Evolutionary conservation across 2,888 invertebrate species (phyloP), one percentile per base, ranked within the genome.

Genomic region (Tanytarsus gracilentus): DNA sequence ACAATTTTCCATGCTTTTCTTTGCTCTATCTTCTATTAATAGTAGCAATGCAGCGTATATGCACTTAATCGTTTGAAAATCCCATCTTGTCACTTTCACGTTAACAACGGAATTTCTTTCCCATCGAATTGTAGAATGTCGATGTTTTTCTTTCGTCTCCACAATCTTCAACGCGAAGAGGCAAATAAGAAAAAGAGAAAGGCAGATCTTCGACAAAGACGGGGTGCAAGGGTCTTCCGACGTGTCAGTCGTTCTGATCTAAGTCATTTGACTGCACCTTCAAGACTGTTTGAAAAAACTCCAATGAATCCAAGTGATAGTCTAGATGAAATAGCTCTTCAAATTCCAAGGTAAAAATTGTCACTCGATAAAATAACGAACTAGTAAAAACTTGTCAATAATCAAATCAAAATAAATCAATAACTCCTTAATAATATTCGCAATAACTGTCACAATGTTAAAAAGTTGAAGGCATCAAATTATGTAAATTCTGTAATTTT

Each of bases 281-380:
- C 88, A 67, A 81, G 87, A 64, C 81, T 91, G 68, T 89, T 88
- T 72, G 92, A 92, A 77, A 80, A 84, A 64, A 85, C 89, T 61
- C 88, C 88, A 65, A 81, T 88, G 72, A 86, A 84, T 68, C 90
- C 91, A 50, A 80, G 88, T 67, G 60, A 60, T 30, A 89, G 88
- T 71, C 80, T 92, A 71, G 93, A 93, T 75, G 91, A 92, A 76
- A 88, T 93, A 73, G 91, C 91, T 64, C 83, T 89, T 68, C 88
- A 90, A 74, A 93, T 93, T 76, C 92, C 93, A 75, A 92, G 93
- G 93, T 93, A 44, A n/a, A n/a, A n/a, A n/a, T n/a, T n/a, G n/a
- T n/a, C n/a, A n/a, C n/a, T n/a, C 29, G 9, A 29, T 7, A 29
- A 29, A 29, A 29, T 29, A 7, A 9, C 29, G 29, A 7, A 7